Base-by-base conservation (phyloP, 2,113 vertebrate genomes). In the Barnardius zonarius region DNA sequence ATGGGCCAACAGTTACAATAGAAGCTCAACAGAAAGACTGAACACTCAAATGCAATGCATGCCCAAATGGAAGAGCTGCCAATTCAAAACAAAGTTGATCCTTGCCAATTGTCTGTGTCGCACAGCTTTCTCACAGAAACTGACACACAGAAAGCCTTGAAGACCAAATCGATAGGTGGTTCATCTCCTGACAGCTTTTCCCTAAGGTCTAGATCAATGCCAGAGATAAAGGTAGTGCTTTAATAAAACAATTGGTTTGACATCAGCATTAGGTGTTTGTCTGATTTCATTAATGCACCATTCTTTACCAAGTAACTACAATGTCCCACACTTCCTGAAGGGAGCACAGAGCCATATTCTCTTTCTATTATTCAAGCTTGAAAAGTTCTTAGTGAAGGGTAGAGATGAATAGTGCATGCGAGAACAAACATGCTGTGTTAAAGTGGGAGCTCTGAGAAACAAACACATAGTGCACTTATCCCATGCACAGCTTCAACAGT, bases 161-260 rank as follows among this genome's bases (percentile, higher is more conserved):
- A 94, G 64, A 31, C 51, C 69, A 72, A 85, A 92, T 81, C 80
- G 67, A 82, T 77, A 89, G 33, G 57, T 43, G 59, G 75, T 70
- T 88, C 69, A 62, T 85, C 80, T 81, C 69, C 85, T 77, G 85
- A 85, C 59, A 55, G 64, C 41, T 92, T 82, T 72, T 62, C 27
- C 39, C 33, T 27, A 55, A 86, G 12, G 64, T 77, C 33, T 77
- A 82, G 64, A 85, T 85, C 69, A 76, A 84, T 48, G 51, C 30
- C 70, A 72, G 70, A 85, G 69, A 44, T 62, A 81, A 92, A 92
- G 35, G 8, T 24, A 81, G 28, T 7, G 46, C 64, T 81, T 85
- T 61, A 85, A 72, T 17, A 81, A 72, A 92, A 33, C 59, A 67
- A 49, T 33, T 62, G 51, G 57, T 76, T 61, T 81, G 64, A 81